These are phyloP conservation scores for Noctua janthe DNA, from an alignment of 2,888 invertebrate genomes.

Conservation along the genomic window DNA sequence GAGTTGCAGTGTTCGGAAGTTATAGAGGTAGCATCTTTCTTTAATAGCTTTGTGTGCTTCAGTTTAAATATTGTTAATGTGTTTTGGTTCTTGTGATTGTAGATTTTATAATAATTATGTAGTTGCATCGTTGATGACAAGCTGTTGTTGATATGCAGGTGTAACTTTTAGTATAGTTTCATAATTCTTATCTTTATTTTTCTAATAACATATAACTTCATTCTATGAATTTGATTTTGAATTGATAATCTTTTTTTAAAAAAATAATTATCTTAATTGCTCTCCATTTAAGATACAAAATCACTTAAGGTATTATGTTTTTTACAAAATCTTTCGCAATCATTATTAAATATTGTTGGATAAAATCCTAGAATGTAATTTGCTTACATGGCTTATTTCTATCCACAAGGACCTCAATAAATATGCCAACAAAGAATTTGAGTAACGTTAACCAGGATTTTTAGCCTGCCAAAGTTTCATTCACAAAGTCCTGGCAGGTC, in stretches of 20 bases:
- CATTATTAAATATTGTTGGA: neutral
- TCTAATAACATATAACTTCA: neutral
- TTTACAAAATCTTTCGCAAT: neutral
- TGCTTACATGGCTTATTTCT: neutral
- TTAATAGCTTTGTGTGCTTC: constrained; percentile 21
- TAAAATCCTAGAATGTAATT: neutral
- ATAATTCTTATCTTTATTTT: neutral
- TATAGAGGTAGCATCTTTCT: constrained; percentile 63
- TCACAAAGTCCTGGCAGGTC: neutral
- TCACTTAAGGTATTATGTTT: neutral
- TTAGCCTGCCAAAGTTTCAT: constrained; percentile 15
- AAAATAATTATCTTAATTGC: neutral
- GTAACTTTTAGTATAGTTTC: neutral
- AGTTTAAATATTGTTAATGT: constrained; percentile 29
- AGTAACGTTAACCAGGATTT: neutral
- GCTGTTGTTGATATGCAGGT: neutral
- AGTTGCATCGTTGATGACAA: neutral
- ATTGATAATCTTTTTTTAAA: neutral
- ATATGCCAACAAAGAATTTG: neutral
- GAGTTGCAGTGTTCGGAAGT: constrained; percentile 67
- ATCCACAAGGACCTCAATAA: neutral
- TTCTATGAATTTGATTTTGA: neutral
- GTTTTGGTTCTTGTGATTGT: constrained; percentile 21
- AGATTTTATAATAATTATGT: constrained; percentile 28
- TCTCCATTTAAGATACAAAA: neutral